These are phyloP conservation scores for Mystacides longicornis DNA, from an alignment of 2,888 invertebrate genomes.

Conservation along the genomic window DNA sequence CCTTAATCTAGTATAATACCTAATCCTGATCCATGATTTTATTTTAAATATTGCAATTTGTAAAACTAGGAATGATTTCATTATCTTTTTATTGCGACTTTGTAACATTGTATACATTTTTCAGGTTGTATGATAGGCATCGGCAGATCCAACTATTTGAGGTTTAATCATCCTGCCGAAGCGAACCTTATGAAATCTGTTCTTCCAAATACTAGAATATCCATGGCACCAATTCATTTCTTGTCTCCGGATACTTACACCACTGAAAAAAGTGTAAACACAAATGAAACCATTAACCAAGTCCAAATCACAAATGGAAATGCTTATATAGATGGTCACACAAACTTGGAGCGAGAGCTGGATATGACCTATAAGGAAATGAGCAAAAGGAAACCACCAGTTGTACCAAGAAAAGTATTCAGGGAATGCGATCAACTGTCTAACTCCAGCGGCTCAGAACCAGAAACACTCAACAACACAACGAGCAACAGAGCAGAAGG, in stretches of 20 bases:
- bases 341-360: conserved; percentile 42
- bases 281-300: background rate
- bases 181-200: conserved; percentile 81
- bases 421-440: conserved; percentile 41
- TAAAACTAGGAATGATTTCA: too few species aligned
- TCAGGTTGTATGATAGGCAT: conserved; percentile 86
- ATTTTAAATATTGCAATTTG: too few species aligned
- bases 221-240: conserved; percentile 72
- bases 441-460: conserved; percentile 45
- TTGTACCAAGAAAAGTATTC: conserved; percentile 54
- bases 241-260: conserved; percentile 35
- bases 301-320: conserved; percentile 3
- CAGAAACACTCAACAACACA: conserved; percentile 23
- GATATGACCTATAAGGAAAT: conserved; percentile 44
- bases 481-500: conserved; percentile 6
- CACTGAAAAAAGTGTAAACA: conserved; percentile 5
- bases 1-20: too few species aligned
- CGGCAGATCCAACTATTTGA: conserved; percentile 83
- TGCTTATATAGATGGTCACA: conserved; percentile 38
- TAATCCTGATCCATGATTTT: too few species aligned
- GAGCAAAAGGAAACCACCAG: conserved; percentile 57
- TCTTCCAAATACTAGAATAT: conserved; percentile 65
- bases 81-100: too few species aligned
- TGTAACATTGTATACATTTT: conserved; percentile 29
- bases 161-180: conserved; percentile 89